A percentile compares a stretch with the other conserved stretches of the same genome.
phyloP scores from a whole-genome alignment of 2,113 vertebrate species.

The Oxyura jamaicensis region DNA sequence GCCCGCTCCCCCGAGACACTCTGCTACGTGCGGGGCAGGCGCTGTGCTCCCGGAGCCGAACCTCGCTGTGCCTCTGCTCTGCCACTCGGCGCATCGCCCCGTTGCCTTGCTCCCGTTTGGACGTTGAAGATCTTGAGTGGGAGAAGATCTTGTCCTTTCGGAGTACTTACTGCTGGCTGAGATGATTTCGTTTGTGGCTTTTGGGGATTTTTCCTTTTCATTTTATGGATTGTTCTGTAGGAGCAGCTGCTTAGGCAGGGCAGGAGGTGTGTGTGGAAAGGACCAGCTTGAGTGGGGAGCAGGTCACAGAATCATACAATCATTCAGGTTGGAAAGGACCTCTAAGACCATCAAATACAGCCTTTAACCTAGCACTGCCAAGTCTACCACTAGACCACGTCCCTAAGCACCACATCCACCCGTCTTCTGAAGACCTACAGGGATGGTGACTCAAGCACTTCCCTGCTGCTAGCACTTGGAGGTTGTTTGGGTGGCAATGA shows the following conservation, averaged over 20 bases:
- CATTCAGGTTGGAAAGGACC: no score
- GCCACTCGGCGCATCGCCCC: fast-evolving
- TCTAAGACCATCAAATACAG: no score
- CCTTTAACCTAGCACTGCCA: no score
- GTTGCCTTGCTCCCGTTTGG: not conserved
- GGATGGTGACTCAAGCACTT: no score
- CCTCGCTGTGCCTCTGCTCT: not conserved
- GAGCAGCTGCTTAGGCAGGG: not conserved
- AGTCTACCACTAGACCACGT: no score
- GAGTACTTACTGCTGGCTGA: not conserved
- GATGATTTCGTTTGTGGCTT: not conserved
- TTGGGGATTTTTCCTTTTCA: no score
- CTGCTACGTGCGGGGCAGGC: not conserved
- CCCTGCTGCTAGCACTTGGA: not conserved
- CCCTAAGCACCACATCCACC: no score
- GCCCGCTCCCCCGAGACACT: not conserved
- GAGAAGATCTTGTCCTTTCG: not conserved
- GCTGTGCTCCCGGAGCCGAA: fast-evolving
- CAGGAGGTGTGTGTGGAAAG: no score
- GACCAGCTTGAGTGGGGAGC: not conserved
- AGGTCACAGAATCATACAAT: no score
- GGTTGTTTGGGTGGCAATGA: not conserved
- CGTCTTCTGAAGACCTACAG: no score
- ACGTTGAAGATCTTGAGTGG: not conserved
- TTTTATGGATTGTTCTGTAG: not conserved